Evolutionary conservation across 2,113 vertebrate genomes (phyloP).

Genomic region (Oncorhynchus tshawytscha): DNA sequence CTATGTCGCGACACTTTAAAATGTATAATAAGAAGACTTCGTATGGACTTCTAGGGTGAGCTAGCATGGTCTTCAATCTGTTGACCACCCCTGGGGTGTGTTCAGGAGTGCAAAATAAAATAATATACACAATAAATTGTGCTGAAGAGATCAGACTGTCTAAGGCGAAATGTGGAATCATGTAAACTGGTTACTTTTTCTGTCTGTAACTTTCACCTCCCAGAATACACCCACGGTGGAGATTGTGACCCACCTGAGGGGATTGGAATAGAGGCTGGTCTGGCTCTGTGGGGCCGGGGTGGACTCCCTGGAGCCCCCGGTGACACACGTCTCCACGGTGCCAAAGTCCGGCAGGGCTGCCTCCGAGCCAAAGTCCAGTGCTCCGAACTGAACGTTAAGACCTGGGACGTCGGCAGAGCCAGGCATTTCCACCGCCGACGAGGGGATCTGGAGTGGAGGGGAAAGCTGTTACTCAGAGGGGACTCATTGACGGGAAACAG

Average conservation of each 20-base stretch:
- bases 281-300: conserved; percentile 65
- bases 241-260: conserved; percentile 74
- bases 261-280: conserved; percentile 87
- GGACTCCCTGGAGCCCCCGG: conserved; percentile 70
- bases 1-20: too few species aligned
- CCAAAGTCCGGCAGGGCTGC: conserved; percentile 84
- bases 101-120: too few species aligned
- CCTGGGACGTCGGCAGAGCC: conserved; percentile 88
- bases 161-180: too few species aligned
- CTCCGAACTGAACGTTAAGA: conserved; percentile 95
- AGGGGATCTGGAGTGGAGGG: conserved; percentile 77
- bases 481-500: too few species aligned
- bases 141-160: too few species aligned
- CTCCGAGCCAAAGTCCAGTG: conserved; percentile 93
- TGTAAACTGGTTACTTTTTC: too few species aligned
- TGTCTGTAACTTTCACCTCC: not conserved
- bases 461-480: not conserved
- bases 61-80: too few species aligned
- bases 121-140: too few species aligned
- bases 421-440: conserved; percentile 95
- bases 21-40: too few species aligned
- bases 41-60: too few species aligned
- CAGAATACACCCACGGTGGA: not conserved
- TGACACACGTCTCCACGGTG: conserved; percentile 75
- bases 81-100: too few species aligned